Evolutionary conservation across 1,140 invertebrate species (phyloP).

Genomic region (Potamilus streckersoni): DNA sequence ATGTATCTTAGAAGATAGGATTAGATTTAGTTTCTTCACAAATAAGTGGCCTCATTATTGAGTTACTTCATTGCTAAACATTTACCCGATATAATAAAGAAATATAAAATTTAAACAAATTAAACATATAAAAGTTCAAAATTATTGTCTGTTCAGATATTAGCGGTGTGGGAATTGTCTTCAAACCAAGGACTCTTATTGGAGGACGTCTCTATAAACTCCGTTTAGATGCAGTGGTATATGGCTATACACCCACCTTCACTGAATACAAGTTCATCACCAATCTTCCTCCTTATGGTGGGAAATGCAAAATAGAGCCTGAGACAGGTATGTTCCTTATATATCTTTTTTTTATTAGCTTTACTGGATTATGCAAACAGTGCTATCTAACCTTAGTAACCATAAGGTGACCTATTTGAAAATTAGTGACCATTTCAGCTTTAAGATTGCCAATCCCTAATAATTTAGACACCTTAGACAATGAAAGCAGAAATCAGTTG

Average conservation of each 20-base stretch:
- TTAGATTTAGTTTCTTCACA: too few relatives aligned
- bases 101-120: too few relatives aligned
- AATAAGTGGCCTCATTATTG: too few relatives aligned
- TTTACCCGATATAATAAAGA: too few relatives aligned
- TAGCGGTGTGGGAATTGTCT: slow-evolving; percentile 22
- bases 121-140: neutral
- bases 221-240: slow-evolving; percentile 35
- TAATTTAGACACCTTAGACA: too few relatives aligned
- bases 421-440: too few relatives aligned
- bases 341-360: neutral
- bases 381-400: neutral
- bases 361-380: neutral
- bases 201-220: slow-evolving; percentile 42
- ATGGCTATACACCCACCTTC: slow-evolving; percentile 42
- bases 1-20: too few relatives aligned
- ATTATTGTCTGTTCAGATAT: slow-evolving; percentile 20
- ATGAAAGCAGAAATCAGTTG: too few relatives aligned
- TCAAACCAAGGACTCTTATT: slow-evolving; percentile 32
- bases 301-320: slow-evolving; percentile 44
- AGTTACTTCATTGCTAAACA: too few relatives aligned
- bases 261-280: slow-evolving; percentile 47
- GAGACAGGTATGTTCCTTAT: slow-evolving; percentile 30
- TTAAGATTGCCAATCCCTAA: too few relatives aligned
- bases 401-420: neutral
- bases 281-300: slow-evolving; percentile 54